Conservation (phyloP, 2,797 vertebrate genomes). For the Alauda arvensis region DNA sequence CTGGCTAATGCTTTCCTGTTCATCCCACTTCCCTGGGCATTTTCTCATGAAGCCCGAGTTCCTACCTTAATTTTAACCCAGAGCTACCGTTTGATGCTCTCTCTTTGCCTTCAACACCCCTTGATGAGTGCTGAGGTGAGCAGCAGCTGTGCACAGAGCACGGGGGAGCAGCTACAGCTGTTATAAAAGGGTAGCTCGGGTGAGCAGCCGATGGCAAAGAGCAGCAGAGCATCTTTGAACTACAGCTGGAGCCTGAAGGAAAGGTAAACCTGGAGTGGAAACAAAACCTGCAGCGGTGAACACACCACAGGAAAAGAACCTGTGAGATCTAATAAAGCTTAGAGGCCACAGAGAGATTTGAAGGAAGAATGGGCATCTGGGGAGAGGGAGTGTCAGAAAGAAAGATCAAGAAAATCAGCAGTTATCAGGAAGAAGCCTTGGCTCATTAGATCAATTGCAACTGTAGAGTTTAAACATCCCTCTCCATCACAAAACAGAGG, state of each 20-base stretch:
- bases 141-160: neutral
- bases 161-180: neutral
- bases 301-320: neutral
- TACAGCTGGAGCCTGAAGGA: neutral
- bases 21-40: neutral
- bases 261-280: neutral
- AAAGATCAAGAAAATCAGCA: constrained; percentile 17
- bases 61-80: neutral
- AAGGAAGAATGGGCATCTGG: neutral
- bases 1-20: neutral
- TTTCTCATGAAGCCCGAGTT: neutral
- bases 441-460: neutral
- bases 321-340: constrained; percentile 14
- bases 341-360: neutral
- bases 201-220: neutral
- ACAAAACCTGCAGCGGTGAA: neutral
- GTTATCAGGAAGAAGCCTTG: constrained; percentile 1
- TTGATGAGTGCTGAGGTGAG: neutral
- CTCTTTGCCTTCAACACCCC: neutral
- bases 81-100: neutral
- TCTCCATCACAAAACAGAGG: neutral
- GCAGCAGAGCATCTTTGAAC: neutral
- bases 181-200: neutral
- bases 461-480: neutral
- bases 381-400: neutral